These are phyloP conservation scores for Drosophila lacicola DNA, from an alignment of 2,888 invertebrate genomes.

Conservation along the genomic window DNA sequence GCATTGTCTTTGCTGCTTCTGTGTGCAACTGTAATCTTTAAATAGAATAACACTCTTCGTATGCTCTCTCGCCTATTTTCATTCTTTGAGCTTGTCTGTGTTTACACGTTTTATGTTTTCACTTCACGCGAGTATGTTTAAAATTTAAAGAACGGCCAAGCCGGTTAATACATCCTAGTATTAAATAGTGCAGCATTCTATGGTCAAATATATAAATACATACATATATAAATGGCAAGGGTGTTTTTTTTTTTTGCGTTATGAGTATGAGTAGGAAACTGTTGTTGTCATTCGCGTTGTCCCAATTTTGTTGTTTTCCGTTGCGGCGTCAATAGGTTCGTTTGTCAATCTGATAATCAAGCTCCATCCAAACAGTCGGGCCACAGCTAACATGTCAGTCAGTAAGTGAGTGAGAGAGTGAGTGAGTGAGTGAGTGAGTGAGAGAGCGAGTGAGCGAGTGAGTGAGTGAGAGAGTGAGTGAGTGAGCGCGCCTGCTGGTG, in stretches of 20 bases:
- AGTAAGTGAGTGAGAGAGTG: slow-evolving; percentile 17
- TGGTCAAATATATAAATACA: too few relatives aligned
- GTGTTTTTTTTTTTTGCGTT: background rate
- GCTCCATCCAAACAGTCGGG: background rate
- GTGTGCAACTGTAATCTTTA: too few relatives aligned
- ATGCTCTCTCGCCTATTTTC: too few relatives aligned
- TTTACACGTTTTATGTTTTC: too few relatives aligned
- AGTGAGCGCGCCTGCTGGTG: background rate
- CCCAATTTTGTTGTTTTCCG: slow-evolving; percentile 24
- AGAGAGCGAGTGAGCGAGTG: background rate
- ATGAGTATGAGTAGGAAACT: background rate
- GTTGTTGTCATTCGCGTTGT: slow-evolving; percentile 1
- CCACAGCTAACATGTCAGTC: slow-evolving; percentile 33
- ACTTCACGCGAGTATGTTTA: too few relatives aligned
- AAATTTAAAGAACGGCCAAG: too few relatives aligned
- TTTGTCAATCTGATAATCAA: slow-evolving; percentile 63
- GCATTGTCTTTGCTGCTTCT: too few relatives aligned
- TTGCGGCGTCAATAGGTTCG: slow-evolving; percentile 57
- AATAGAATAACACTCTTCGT: too few relatives aligned
- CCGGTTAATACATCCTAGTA: too few relatives aligned
- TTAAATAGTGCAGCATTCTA: too few relatives aligned
- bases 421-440: slow-evolving; percentile 15
- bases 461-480: slow-evolving; percentile 17
- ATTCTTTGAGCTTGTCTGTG: too few relatives aligned
- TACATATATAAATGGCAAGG: too few relatives aligned